Evolutionary conservation across 2,113 vertebrate genomes (phyloP), one percentile per base, ranked within the genome.

Genomic region (Daubentonia madagascariensis): DNA sequence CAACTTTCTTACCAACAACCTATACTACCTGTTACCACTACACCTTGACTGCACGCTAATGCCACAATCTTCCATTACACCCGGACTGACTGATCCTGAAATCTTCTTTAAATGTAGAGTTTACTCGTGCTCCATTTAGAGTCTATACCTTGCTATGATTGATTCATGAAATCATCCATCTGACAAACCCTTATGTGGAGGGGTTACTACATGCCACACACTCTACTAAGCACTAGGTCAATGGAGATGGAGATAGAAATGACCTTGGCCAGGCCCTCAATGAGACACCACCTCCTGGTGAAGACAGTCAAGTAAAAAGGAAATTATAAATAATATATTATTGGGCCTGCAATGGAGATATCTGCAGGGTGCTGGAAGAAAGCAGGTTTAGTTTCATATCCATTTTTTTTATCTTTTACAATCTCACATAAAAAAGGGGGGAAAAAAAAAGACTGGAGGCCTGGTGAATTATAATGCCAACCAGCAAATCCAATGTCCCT

Each of bases 231-330:
- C 23, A 2, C 1, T 5, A 6, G 61, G 37, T 30, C 14, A 18
- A 43, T 4, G 3, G 11, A 30, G 30, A 50, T 8, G 4, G 16
- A 30, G 40, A 40, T 13, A 22, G 20, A 17, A 35, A 81, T 2
- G 37, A 52, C 14, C n/a, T 37, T 14, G 16, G 5, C 40, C 25
- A 16, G 25, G 52, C 9, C 37, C 25, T 9, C 28, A 3, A 0
- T 1, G 43, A 22, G n/a, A n/a, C 23, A 1, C 1, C 57, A 11
- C 37, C 14, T 4, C 9, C 37, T 28, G 0, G 5, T 12, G 8
- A 43, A 37, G 10, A 59, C 0, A 6, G 30, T 63, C n/a, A 18
- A 6, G 30, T 5, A 5, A 23, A 80, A 45, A 45, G 30, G 45
- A 88, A 84, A 67, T 6, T 13, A 40, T 8, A 28, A 88, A 93